phyloP scores from a whole-genome alignment of 2,797 vertebrate species.

The Numenius phaeopus region DNA sequence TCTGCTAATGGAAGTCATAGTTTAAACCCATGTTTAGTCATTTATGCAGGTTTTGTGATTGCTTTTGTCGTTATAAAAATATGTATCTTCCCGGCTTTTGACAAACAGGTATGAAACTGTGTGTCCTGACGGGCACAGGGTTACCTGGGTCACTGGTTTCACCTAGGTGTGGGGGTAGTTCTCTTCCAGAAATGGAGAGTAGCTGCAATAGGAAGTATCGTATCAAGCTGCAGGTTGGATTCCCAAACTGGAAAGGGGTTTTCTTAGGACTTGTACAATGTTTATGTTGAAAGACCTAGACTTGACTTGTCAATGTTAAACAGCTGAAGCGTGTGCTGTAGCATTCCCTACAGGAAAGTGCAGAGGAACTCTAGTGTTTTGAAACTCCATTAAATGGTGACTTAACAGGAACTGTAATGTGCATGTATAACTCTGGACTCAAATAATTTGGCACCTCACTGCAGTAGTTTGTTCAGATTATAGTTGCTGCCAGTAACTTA shows the following conservation, averaged over 20 bases:
- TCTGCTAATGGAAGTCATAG: not conserved
- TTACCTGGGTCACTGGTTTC: not conserved
- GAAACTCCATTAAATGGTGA: not conserved
- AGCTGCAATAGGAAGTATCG: not conserved
- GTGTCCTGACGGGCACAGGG: accelerated
- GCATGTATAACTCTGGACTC: not conserved
- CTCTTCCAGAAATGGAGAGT: not conserved
- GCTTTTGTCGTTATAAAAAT: not conserved
- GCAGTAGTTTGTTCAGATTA: not conserved
- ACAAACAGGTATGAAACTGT: not conserved
- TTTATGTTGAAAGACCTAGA: not conserved
- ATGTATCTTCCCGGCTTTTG: not conserved
- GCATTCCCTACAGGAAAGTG: not conserved
- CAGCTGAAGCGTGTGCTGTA: not conserved
- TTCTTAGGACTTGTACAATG: not conserved
- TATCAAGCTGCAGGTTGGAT: not conserved
- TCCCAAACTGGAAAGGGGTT: not conserved
- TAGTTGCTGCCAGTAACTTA: not conserved
- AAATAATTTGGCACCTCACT: not conserved
- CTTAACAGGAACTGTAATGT: not conserved
- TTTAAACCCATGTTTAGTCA: not conserved
- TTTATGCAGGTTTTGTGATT: not conserved
- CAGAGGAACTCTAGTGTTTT: not conserved
- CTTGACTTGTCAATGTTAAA: not conserved
- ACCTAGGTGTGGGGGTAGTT: not conserved